phyloP scores from a whole-genome alignment of 1,140 invertebrate species.

The Heliconius eleuchia region DNA sequence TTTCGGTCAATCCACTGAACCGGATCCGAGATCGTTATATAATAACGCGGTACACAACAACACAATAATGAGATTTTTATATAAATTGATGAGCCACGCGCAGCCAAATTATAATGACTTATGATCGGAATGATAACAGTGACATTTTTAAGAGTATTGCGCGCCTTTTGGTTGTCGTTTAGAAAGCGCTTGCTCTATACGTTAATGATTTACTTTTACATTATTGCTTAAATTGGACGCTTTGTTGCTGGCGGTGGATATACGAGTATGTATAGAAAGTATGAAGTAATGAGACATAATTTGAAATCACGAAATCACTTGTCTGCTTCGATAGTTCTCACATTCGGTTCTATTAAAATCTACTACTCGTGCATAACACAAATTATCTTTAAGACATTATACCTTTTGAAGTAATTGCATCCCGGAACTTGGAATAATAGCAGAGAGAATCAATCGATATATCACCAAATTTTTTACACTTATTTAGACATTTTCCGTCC shows the following conservation, averaged over 20 bases:
- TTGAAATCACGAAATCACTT: slow-evolving; percentile 2
- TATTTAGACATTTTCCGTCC: too few species aligned
- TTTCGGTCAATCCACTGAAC: slow-evolving; percentile 16
- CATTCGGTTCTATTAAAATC: not conserved
- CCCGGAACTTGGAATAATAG: too few species aligned
- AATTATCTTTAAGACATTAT: too few species aligned
- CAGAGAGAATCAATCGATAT: too few species aligned
- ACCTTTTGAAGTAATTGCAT: too few species aligned
- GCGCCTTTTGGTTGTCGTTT: slow-evolving; percentile 24
- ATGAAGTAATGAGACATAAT: slow-evolving; percentile 2
- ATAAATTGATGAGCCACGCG: slow-evolving; percentile 34
- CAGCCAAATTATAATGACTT: slow-evolving; percentile 32
- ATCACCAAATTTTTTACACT: too few species aligned
- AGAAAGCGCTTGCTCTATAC: slow-evolving; percentile 24
- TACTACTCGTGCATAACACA: not conserved
- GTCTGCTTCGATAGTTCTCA: not conserved
- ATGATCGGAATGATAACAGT: slow-evolving; percentile 27
- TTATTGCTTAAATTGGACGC: not conserved
- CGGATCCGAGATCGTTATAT: slow-evolving; percentile 20
- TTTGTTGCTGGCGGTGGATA: not conserved
- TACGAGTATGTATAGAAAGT: not conserved
- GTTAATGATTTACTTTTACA: slow-evolving; percentile 11
- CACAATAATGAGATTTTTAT: slow-evolving; percentile 31
- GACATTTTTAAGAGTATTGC: slow-evolving; percentile 33
- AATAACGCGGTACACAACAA: slow-evolving; percentile 22